A percentile compares a stretch with the other conserved stretches of the same genome.
Evolutionary conservation across 92 coral and sea anemone species (phyloP).

Genomic region (Scolanthus callimorphus): DNA sequence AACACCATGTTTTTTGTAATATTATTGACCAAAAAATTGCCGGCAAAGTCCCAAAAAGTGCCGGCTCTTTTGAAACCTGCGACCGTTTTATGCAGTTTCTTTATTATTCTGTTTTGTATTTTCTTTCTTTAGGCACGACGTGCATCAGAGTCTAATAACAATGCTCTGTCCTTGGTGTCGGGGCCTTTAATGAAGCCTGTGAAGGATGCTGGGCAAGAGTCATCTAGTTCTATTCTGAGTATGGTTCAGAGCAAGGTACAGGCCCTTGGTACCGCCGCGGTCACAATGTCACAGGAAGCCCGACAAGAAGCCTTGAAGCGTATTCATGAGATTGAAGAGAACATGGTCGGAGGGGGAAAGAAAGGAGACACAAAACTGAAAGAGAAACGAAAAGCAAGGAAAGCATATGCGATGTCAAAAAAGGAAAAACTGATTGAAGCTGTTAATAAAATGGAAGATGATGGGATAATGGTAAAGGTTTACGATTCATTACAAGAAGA

Average conservation of each 20-base stretch:
- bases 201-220: slow-evolving; percentile 8
- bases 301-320: slow-evolving; percentile 74
- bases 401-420: slow-evolving; percentile 65
- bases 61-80: too few relatives aligned
- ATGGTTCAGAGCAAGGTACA: slow-evolving; percentile 38
- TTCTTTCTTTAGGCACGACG: background rate
- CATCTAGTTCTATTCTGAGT: slow-evolving; percentile 21
- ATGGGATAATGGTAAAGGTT: slow-evolving; percentile 91
- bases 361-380: slow-evolving; percentile 83
- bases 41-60: too few relatives aligned
- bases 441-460: slow-evolving; percentile 84
- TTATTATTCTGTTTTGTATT: too few relatives aligned
- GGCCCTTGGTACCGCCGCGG: slow-evolving; percentile 10
- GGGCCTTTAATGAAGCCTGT: slow-evolving; percentile 6
- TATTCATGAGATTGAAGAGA: slow-evolving; percentile 76
- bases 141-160: background rate
- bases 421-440: slow-evolving; percentile 83
- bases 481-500: slow-evolving; percentile 93
- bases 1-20: too few relatives aligned
- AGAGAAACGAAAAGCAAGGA: slow-evolving; percentile 77
- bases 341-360: slow-evolving; percentile 90
- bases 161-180: background rate
- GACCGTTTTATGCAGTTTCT: too few relatives aligned
- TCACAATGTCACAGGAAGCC: slow-evolving; percentile 33
- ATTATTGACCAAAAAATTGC: too few relatives aligned